Evolutionary conservation across 2,113 vertebrate genomes (phyloP).

Genomic region (mouse (Mus musculus)): GRCm39 chr9:77449001-77449500

Average conservation of each 20-base stretch:
- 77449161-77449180: neutral
- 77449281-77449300: neutral
- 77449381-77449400: neutral
- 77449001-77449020: neutral
- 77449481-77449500: constrained; percentile 10
- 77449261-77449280: neutral
- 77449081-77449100: neutral
- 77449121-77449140: neutral
- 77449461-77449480: neutral
- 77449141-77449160: neutral
- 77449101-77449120: neutral
- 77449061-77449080: neutral
- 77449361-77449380: neutral
- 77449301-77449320: constrained; percentile 30
- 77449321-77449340: constrained; percentile 1
- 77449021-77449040: neutral
- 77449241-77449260: constrained; percentile 11
- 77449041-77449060: neutral
- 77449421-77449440: neutral
- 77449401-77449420: neutral
- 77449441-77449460: rapidly evolving
- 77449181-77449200: neutral
- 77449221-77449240: neutral
- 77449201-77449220: constrained; percentile 12
- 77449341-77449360: neutral